phyloP scores from a whole-genome alignment of 2,113 vertebrate genomes.

The Tyto alba region DNA sequence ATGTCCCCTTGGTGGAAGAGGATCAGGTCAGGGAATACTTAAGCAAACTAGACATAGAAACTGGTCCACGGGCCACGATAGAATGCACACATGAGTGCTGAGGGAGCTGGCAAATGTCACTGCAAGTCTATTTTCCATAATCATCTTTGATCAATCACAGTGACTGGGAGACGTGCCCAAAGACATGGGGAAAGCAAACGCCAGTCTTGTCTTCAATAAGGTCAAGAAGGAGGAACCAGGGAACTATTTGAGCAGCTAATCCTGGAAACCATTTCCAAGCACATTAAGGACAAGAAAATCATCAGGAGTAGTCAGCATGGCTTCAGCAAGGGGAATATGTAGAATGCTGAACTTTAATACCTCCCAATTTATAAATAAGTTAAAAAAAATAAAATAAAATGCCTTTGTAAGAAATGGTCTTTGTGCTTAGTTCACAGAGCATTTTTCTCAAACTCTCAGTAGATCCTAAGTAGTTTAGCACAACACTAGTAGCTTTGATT shows the following conservation, averaged over 20 bases:
- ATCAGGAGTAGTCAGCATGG: not conserved
- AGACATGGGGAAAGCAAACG: not conserved
- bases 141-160: not conserved
- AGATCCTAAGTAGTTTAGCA: conserved; percentile 27
- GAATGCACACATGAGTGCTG: not conserved
- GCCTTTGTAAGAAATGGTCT: not conserved
- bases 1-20: not conserved
- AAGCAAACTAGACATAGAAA: not conserved
- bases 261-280: not conserved
- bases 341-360: not conserved
- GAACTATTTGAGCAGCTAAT: not conserved
- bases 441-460: not conserved
- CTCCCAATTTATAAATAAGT: not conserved
- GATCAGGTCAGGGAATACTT: not conserved
- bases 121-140: not conserved
- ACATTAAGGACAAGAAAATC: not conserved
- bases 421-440: not conserved
- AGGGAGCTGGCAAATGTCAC: not conserved
- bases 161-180: not conserved
- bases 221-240: not conserved
- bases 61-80: not conserved
- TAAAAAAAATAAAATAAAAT: not conserved
- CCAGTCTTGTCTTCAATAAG: not conserved
- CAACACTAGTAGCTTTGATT: not conserved
- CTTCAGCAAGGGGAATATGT: not conserved